phyloP scores from a whole-genome alignment of 2,113 vertebrate genomes.

The Sinocyclocheilus rhinocerous region DNA sequence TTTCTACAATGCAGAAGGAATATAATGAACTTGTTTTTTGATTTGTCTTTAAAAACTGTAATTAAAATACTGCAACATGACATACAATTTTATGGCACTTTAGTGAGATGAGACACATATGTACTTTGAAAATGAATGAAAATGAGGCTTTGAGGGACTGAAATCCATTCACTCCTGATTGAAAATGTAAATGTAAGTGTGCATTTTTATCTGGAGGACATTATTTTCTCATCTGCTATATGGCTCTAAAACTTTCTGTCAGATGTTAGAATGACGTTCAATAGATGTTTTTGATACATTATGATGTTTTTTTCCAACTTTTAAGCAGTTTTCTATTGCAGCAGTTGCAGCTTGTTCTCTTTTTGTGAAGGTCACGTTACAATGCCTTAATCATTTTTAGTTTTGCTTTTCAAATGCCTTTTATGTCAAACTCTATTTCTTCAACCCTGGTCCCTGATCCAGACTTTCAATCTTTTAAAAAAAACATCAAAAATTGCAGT shows the following conservation, averaged over 20 bases:
- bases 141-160: background rate
- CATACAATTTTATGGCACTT: background rate
- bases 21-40: background rate
- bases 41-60: background rate
- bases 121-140: background rate
- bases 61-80: background rate
- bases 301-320: too few relatives aligned
- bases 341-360: too few relatives aligned
- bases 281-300: too few relatives aligned
- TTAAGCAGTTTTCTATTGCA: too few relatives aligned
- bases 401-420: background rate
- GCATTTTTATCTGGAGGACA: too few relatives aligned
- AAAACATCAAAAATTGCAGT: background rate
- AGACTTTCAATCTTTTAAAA: background rate
- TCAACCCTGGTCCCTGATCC: background rate
- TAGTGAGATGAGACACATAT: background rate
- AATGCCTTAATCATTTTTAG: background rate
- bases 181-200: background rate
- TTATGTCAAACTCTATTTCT: background rate
- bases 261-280: too few relatives aligned
- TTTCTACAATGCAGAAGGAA: background rate
- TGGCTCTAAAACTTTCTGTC: too few relatives aligned
- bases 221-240: too few relatives aligned
- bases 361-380: background rate
- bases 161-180: too few relatives aligned